Conservation (phyloP, 37 sponge, comb jelly and placozoan genomes). For the Axinella damicornis region DNA sequence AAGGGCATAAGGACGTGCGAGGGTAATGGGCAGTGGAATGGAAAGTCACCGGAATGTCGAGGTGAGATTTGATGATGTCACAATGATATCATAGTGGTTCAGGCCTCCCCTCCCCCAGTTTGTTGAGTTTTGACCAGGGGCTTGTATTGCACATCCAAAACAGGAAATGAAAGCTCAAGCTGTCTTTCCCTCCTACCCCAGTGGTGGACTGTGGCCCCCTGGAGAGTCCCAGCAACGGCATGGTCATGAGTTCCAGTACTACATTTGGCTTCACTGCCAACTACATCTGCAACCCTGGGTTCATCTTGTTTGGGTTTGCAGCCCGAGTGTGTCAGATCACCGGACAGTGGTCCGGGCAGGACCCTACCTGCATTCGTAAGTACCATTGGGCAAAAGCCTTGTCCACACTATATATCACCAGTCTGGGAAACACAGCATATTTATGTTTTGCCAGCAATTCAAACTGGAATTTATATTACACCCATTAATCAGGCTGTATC, state of each 20-base stretch:
- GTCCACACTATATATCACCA: no score
- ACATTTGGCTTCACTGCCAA: slow-evolving; percentile 34
- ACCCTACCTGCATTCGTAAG: slow-evolving; percentile 53
- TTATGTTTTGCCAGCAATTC: no score
- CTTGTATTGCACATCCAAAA: no score
- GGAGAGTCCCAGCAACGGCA: slow-evolving; percentile 23
- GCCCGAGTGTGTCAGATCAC: slow-evolving; percentile 39
- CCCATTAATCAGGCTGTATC: no score
- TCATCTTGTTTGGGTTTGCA: slow-evolving; percentile 17
- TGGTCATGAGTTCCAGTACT: neutral
- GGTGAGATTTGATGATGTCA: no score
- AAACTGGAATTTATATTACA: no score
- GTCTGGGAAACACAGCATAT: no score
- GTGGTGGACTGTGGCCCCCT: slow-evolving; percentile 26
- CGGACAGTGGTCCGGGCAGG: slow-evolving; percentile 46
- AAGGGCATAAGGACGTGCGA: slow-evolving; percentile 14
- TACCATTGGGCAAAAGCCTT: no score
- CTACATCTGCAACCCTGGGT: slow-evolving; percentile 56
- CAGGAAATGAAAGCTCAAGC: no score
- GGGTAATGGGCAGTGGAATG: slow-evolving; percentile 44
- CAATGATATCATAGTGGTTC: no score
- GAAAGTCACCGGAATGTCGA: slow-evolving; percentile 28
- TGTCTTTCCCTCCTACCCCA: neutral
- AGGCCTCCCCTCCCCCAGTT: no score
- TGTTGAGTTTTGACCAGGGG: no score